Percentiles rank a stretch among this genome's conserved stretches.
These are phyloP conservation scores for Prinia subflava DNA, from an alignment of 2,113 vertebrate genomes.

Conservation along the genomic window DNA sequence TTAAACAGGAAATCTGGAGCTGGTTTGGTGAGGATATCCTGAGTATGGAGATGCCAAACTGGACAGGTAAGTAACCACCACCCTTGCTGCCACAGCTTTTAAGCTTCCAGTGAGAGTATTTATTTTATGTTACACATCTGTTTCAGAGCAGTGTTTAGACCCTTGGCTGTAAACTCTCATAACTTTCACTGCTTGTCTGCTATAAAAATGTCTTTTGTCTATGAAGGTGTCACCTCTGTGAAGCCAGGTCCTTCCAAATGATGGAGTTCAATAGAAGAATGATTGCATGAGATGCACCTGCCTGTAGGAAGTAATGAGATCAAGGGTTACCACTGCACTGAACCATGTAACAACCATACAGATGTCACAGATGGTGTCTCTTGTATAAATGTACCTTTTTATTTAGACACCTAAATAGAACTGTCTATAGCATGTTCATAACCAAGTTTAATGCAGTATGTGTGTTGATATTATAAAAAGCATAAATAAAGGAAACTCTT, in stretches of 20 bases:
- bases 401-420: neutral
- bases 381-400: neutral
- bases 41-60: neutral
- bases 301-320: neutral
- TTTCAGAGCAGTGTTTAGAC: neutral
- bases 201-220: neutral
- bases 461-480: neutral
- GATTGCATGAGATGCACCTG: neutral
- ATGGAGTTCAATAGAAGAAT: neutral
- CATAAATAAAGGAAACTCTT: neutral
- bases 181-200: neutral
- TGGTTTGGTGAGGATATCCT: neutral
- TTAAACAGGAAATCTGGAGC: neutral
- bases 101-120: neutral
- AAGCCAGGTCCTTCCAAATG: neutral
- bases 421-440: neutral
- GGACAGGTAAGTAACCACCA: neutral
- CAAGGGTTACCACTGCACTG: neutral
- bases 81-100: neutral
- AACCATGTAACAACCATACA: neutral
- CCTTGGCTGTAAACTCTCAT: neutral
- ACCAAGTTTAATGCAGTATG: neutral
- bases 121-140: neutral
- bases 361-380: neutral
- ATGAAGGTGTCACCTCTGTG: neutral